phyloP scores from a whole-genome alignment of 2,113 vertebrate genomes.

The Pagrus major region DNA sequence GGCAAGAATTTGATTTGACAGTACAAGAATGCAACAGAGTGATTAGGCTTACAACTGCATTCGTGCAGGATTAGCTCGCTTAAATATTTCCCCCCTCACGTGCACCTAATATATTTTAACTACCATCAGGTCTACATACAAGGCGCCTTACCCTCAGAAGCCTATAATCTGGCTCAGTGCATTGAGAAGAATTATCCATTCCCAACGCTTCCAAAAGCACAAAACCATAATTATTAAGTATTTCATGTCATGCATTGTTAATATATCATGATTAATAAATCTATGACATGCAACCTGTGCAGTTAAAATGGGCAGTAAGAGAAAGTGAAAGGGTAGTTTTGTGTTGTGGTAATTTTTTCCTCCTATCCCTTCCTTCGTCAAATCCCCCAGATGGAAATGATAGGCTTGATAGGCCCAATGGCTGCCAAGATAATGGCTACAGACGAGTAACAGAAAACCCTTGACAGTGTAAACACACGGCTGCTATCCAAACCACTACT shows the following conservation, averaged over 20 bases:
- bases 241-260: constrained; percentile 6
- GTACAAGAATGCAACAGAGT: constrained; percentile 53
- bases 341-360: not conserved
- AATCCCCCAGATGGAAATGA: constrained; percentile 64
- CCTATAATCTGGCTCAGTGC: constrained; percentile 47
- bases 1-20: constrained; percentile 27
- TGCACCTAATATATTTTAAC: constrained; percentile 43
- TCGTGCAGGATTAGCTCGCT: constrained; percentile 56
- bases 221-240: not conserved
- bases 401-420: constrained; percentile 50
- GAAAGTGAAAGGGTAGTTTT: constrained; percentile 12
- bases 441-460: constrained; percentile 81
- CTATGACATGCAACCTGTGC: not conserved
- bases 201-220: too few species aligned
- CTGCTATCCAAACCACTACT: constrained; percentile 76
- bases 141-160: constrained; percentile 4
- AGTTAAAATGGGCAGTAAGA: not conserved
- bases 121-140: constrained; percentile 36
- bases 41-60: constrained; percentile 43
- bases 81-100: constrained; percentile 40
- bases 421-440: constrained; percentile 72
- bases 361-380: constrained; percentile 39
- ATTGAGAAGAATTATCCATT: constrained; percentile 43
- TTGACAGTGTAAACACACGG: constrained; percentile 80
- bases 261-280: not conserved